Base-by-base conservation (phyloP, 2,888 invertebrate species). In the Sarcophaga carnaria region DNA sequence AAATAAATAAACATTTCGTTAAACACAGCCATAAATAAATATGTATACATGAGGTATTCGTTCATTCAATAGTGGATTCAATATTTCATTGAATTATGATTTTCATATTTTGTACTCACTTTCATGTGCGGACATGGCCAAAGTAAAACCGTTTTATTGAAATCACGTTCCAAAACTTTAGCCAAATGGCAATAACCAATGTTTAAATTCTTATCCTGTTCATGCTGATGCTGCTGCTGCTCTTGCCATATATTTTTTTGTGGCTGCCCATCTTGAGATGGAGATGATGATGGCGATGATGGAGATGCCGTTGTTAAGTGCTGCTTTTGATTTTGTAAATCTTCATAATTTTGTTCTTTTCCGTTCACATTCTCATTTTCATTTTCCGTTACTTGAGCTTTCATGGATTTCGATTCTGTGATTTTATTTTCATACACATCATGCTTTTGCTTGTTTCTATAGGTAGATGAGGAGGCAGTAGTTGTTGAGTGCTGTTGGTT, bases 91-190 rank as follows among this genome's bases (percentile, higher is more conserved):
- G 4, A 12, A 20, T 60, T 64, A 59, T 77, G n/a, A 17, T 22
- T 14, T 47, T 74, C n/a, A 17, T 37, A 12, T 67, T n/a, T 59
- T 85, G 70, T 89, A 92, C 93, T 93, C 89, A 93, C 93, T 90
- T 92, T 93, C 92, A 93, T 93, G 86, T 90, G 91, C 59, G 93
- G 92, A 89, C 93, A 93, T 77, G 93, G 93, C 93, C 93, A 93
- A 70, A 93, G 90, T 60, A 93, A 90, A 69, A 93, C 90, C 80
- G 91, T 93, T 89, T 93, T 93, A 88, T 93, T 93, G 87, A 92
- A 93, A 88, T 92, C 91, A 83, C 89, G 90, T 79, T 92, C 91
- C 84, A 94, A 90, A 89, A 92, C 91, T 84, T 93, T 91, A 71
- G 91, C 90, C 89, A 93, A 90, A 88, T 93, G 92, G 90, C 93